A percentile compares a stretch with the other conserved stretches of the same genome.
These are phyloP conservation scores for Chloroceryle inda DNA, from an alignment of 2,797 vertebrate genomes.

Conservation along the genomic window DNA sequence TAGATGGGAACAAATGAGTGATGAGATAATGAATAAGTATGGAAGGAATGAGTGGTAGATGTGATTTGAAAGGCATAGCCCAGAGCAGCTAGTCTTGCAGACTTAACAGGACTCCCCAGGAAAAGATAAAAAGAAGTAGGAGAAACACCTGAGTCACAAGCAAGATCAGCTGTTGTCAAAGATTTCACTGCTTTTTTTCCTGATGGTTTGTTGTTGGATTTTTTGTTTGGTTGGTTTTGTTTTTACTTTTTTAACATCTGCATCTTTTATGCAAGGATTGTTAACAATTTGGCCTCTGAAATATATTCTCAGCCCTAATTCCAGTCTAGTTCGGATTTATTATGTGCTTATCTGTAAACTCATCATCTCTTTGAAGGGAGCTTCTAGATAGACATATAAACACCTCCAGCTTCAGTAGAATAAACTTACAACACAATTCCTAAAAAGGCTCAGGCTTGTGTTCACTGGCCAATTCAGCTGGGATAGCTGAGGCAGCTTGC, in stretches of 20 bases:
- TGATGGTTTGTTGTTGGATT: neutral
- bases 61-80: constrained; percentile 37
- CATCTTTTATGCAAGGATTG: neutral
- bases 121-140: neutral
- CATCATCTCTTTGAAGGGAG: neutral
- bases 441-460: neutral
- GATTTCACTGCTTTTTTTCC: neutral
- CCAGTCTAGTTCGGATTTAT: neutral
- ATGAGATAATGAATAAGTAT: constrained; percentile 21
- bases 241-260: neutral
- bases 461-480: neutral
- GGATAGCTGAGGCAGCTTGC: neutral
- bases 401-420: neutral
- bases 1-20: neutral
- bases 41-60: constrained; percentile 35
- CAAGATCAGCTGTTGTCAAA: neutral
- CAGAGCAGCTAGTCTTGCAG: neutral
- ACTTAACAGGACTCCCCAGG: neutral
- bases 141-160: neutral
- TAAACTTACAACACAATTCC: neutral
- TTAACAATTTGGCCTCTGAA: neutral
- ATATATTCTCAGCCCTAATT: neutral
- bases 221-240: neutral
- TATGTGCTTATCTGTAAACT: neutral
- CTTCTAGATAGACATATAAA: neutral